A percentile compares a stretch with the other conserved stretches of the same genome.
These are phyloP conservation scores for Pristionchus fissidentatus DNA, from an alignment of 2,888 invertebrate species.

Conservation along the genomic window DNA sequence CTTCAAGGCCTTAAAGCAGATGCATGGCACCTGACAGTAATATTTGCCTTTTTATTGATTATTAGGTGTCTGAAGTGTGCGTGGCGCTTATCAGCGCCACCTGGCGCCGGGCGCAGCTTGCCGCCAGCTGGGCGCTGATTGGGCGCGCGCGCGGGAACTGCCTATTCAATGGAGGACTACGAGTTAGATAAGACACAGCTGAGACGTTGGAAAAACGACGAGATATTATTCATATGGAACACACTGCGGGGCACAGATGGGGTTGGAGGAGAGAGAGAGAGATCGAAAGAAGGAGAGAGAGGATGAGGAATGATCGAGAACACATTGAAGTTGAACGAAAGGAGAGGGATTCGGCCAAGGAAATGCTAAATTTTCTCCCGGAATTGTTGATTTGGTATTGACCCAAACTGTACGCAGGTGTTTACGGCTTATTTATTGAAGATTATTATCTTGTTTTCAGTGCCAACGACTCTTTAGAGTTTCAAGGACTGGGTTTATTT, in stretches of 20 bases:
- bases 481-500: no score
- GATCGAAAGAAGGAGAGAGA: background rate
- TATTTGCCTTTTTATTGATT: background rate
- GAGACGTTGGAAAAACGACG: background rate
- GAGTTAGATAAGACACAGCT: constrained; percentile 22
- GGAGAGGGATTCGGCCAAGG: no score
- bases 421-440: no score
- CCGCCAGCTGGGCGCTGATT: background rate
- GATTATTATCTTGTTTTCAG: no score
- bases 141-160: background rate
- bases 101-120: background rate
- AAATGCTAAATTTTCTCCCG: no score
- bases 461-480: no score
- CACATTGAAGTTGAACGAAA: no score
- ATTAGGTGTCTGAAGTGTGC: background rate
- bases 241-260: background rate
- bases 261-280: background rate
- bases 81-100: no score
- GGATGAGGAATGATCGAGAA: background rate
- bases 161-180: background rate
- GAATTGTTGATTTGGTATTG: no score
- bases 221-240: constrained; percentile 22
- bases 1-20: no score
- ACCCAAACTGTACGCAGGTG: no score
- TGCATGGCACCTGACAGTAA: background rate